These are phyloP conservation scores for Neodontobutis hainanensis DNA, from an alignment of 2,113 vertebrate genomes.

Conservation along the genomic window DNA sequence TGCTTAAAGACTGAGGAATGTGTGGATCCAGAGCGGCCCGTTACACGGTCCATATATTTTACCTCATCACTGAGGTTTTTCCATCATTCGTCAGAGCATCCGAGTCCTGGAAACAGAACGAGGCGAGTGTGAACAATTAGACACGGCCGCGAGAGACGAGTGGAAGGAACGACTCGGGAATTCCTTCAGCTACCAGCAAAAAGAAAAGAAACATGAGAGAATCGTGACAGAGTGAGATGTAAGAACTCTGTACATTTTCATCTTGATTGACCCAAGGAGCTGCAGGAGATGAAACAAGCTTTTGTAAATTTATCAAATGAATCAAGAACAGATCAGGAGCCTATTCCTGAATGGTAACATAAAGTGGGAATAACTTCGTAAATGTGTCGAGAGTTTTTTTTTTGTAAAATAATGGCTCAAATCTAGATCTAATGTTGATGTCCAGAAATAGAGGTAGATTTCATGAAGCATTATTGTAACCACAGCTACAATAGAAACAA, in stretches of 20 bases:
- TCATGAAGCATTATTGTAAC: too few relatives aligned
- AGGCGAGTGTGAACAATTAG: constrained; percentile 42
- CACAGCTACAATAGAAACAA: too few relatives aligned
- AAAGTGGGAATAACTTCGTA: too few relatives aligned
- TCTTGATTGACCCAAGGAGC: too few relatives aligned
- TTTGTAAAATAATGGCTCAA: too few relatives aligned
- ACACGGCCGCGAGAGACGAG: constrained; percentile 35
- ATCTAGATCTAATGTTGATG: too few relatives aligned
- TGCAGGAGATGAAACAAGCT: too few relatives aligned
- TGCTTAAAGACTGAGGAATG: constrained; percentile 24
- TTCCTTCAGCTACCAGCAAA: constrained; percentile 21
- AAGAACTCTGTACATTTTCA: neutral
- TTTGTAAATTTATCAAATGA: too few relatives aligned
- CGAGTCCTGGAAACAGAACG: constrained; percentile 35
- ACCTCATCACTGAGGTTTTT: constrained; percentile 17
- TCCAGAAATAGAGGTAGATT: too few relatives aligned
- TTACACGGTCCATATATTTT: constrained; percentile 40
- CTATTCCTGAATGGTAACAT: too few relatives aligned
- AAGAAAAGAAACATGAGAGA: neutral
- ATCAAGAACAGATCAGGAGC: too few relatives aligned
- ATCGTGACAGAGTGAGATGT: neutral
- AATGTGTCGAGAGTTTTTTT: too few relatives aligned
- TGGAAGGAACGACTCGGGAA: constrained; percentile 25
- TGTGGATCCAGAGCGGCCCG: constrained; percentile 28
- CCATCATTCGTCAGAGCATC: constrained; percentile 7